Conservation (phyloP, 2,113 vertebrate species). For the Sebastes fasciatus region DNA sequence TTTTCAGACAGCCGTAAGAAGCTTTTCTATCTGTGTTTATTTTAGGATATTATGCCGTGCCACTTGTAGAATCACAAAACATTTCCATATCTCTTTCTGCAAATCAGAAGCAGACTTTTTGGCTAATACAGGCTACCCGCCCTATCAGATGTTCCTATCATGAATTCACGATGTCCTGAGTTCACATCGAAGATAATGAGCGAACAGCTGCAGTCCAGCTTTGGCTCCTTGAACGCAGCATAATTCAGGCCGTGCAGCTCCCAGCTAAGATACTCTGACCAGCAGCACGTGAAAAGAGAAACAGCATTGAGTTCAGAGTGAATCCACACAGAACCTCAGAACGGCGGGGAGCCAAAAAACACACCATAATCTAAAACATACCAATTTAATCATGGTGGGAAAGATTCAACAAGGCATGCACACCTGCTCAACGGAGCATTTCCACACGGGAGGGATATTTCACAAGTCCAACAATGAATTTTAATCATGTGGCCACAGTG, state of each 20-base stretch:
- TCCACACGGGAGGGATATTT: slow-evolving; percentile 63
- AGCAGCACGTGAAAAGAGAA: slow-evolving; percentile 64
- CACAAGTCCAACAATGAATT: slow-evolving; percentile 61
- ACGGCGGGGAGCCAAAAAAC: slow-evolving; percentile 71
- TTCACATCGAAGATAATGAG: slow-evolving; percentile 53
- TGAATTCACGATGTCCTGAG: slow-evolving; percentile 62
- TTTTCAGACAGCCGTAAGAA: slow-evolving; percentile 26
- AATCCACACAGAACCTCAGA: slow-evolving; percentile 65
- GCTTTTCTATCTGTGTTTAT: slow-evolving; percentile 39
- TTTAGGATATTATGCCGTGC: slow-evolving; percentile 1
- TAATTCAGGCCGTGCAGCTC: slow-evolving; percentile 48
- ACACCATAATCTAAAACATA: slow-evolving; percentile 78
- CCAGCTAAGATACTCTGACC: slow-evolving; percentile 56
- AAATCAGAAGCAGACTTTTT: slow-evolving; percentile 37
- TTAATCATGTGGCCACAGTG: slow-evolving; percentile 51
- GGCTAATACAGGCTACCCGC: not conserved
- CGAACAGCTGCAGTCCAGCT: slow-evolving; percentile 69
- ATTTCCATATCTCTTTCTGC: slow-evolving; percentile 25
- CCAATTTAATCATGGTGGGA: slow-evolving; percentile 73
- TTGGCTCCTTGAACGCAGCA: slow-evolving; percentile 34
- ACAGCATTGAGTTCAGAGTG: slow-evolving; percentile 60
- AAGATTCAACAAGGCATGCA: slow-evolving; percentile 58
- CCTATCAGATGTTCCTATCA: slow-evolving; percentile 57
- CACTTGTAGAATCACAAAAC: slow-evolving; percentile 34
- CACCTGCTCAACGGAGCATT: slow-evolving; percentile 72